A percentile compares a stretch with the other conserved stretches of the same genome.
These are phyloP conservation scores for Salvelinus sp. DNA, from an alignment of 2,113 vertebrate species.

Conservation along the genomic window DNA sequence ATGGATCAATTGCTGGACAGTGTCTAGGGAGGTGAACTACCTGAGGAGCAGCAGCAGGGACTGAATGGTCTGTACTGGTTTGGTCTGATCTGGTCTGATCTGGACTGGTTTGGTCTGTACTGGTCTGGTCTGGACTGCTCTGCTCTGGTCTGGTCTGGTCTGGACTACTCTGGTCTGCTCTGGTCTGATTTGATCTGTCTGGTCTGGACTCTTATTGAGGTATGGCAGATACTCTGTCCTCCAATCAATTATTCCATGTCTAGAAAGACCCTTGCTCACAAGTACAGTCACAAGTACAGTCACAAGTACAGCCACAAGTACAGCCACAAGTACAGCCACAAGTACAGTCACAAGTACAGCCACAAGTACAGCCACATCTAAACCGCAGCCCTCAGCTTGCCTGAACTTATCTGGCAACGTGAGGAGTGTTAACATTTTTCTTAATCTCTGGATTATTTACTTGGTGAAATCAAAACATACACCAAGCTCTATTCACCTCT, in stretches of 20 bases:
- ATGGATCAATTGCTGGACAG: not conserved
- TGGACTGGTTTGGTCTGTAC: too few relatives aligned
- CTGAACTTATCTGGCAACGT: not conserved
- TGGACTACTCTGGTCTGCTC: too few relatives aligned
- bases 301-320: too few relatives aligned
- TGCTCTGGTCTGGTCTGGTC: too few relatives aligned
- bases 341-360: not conserved
- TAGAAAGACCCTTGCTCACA: not conserved
- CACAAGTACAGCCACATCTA: not conserved
- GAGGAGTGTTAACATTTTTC: not conserved
- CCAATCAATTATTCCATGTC: conserved; percentile 33
- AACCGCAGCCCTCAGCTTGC: not conserved
- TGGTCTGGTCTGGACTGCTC: too few relatives aligned
- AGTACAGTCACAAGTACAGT: not conserved
- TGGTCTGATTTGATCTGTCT: not conserved
- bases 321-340: not conserved
- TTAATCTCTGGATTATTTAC: conserved; percentile 49
- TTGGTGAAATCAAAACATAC: conserved; percentile 27
- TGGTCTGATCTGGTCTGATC: too few relatives aligned
- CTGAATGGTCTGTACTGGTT: not conserved
- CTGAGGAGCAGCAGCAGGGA: conserved; percentile 18
- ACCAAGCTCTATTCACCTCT: conserved; percentile 46
- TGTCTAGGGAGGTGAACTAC: conserved; percentile 26
- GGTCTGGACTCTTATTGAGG: not conserved
- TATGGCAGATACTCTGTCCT: too few relatives aligned